Base-by-base conservation (phyloP, 2,113 vertebrate genomes). In the Osmerus eperlanus region DNA sequence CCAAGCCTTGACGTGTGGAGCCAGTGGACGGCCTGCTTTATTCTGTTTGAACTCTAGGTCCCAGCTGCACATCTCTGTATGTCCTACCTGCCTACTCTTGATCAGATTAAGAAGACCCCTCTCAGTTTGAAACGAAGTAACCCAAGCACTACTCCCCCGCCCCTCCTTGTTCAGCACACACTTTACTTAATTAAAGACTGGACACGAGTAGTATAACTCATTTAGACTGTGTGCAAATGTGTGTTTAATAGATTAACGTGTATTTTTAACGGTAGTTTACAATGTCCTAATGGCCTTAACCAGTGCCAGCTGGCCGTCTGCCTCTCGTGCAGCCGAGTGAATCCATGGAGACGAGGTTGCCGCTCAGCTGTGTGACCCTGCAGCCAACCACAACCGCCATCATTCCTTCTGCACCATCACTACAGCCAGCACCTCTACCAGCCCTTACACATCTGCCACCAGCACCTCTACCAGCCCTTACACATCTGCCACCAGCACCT, bases 1-100 rank as follows among this genome's bases (percentile, higher is more conserved):
- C 70, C 80, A 53, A 72, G 71, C 76, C 76, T 72, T 13, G 76
- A 61, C 72, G 58, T 80, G 25, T 55, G 72, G 60, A 62, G 25
- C n/a, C n/a, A 18, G 15, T 62, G 23, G 60, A 62, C 15, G 25
- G 41, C 41, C 41, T 47, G 41, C 8, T 47, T 47, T 11, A 9
- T 47, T 47, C 41, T 47, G 41, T 47, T 47, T 47, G 41, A 47
- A 47, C 41, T 47, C 41, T 12, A 47, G 41, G 41, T 2, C 41
- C 41, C 41, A 47, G 41, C 41, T 47, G 41, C 41, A 47, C 41
- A 28, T 28, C 41, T 47, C 41, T 47, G 41, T 12, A 5, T 47
- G 41, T 9, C 41, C 41, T 47, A 12, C 41, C 41, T 47, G 41
- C 41, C 41, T 11, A 9, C 41, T 47, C 41, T 47, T 47, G 41